phyloP scores from a whole-genome alignment of 2,888 invertebrate genomes.

The Hypselothyrea guttata region DNA sequence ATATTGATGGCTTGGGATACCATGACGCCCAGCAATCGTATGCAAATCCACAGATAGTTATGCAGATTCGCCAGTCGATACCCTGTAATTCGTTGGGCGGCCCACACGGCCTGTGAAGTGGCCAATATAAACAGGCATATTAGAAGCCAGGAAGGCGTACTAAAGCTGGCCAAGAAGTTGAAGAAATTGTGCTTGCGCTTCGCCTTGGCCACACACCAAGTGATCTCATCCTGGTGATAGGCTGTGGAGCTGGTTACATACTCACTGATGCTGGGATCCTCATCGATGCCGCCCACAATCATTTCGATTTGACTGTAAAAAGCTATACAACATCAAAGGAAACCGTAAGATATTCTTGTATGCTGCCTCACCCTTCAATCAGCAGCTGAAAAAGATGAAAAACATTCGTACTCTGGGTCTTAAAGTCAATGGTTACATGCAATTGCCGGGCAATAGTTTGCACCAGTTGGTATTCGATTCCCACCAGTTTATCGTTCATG shows the following conservation, averaged over 20 bases:
- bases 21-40: slow-evolving; percentile 62
- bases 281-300: slow-evolving; percentile 80
- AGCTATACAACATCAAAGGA: not conserved
- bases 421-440: slow-evolving; percentile 73
- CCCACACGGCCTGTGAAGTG: slow-evolving; percentile 51
- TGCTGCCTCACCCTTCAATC: slow-evolving; percentile 72
- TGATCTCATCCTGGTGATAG: slow-evolving; percentile 81
- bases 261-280: slow-evolving; percentile 79
- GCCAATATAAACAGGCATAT: slow-evolving; percentile 53
- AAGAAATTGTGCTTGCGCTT: slow-evolving; percentile 70
- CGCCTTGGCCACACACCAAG: slow-evolving; percentile 81
- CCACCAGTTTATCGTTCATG: slow-evolving; percentile 54
- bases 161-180: slow-evolving; percentile 75
- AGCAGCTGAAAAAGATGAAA: slow-evolving; percentile 78
- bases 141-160: slow-evolving; percentile 52
- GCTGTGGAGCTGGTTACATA: slow-evolving; percentile 78
- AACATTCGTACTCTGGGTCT: slow-evolving; percentile 71
- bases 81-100: slow-evolving; percentile 46
- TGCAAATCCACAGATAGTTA: slow-evolving; percentile 46
- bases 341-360: not conserved
- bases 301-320: slow-evolving; percentile 75
- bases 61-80: slow-evolving; percentile 26
- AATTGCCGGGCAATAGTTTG: slow-evolving; percentile 77
- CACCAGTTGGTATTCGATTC: slow-evolving; percentile 79
- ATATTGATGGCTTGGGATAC: slow-evolving; percentile 63